Base-by-base conservation (phyloP, 1,140 invertebrate genomes). In the Lysiphlebus fabarum region DNA sequence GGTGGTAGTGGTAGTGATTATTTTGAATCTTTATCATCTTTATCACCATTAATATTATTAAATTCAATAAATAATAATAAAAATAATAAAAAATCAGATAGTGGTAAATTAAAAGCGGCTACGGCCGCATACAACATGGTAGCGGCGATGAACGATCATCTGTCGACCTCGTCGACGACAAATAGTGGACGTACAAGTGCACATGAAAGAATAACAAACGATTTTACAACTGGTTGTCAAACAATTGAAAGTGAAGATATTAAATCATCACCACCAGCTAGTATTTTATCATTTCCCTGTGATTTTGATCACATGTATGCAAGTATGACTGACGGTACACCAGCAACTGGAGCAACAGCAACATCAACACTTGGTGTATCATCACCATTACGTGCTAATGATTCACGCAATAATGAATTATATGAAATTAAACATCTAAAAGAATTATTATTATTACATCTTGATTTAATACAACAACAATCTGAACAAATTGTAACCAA, bases 391-490 rank as follows among this genome's bases (percentile, higher is more conserved):
- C 70, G 72, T 56, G 74, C 69, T 43, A 78, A 81, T 54, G 72
- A 78, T 45, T 72, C 77, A 12, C 76, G 80, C 64, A 76, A 79
- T 67, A 79, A 74, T 59, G 76, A 82, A 62, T 73, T 81, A 64
- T 80, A 77, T 60, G 84, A 86, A 75, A 81, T 85, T 67, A 82
- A 79, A 63, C 82, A 83, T 69, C 78, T 87, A 17, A 87, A 87
- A 74, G 84, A 87, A 64, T 78, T 88, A 68, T 69, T 87, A 56
- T 71, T 88, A n/a, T 73, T 87, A n/a, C 86, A 90, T 72, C 74
- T 89, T 55, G 87, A 89, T 71, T 71, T 89, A 40, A 87, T 89
- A 66, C 87, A 89, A 73, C 86, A 89, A 67, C 87, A 89, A 68
- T 85, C 85, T 41, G 87, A 90, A 65, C 84, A 86, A 61, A 79